Percentiles rank a stretch among this genome's conserved stretches.
These are phyloP conservation scores for Calonectris borealis DNA, from an alignment of 2,113 vertebrate species.

Conservation along the genomic window DNA sequence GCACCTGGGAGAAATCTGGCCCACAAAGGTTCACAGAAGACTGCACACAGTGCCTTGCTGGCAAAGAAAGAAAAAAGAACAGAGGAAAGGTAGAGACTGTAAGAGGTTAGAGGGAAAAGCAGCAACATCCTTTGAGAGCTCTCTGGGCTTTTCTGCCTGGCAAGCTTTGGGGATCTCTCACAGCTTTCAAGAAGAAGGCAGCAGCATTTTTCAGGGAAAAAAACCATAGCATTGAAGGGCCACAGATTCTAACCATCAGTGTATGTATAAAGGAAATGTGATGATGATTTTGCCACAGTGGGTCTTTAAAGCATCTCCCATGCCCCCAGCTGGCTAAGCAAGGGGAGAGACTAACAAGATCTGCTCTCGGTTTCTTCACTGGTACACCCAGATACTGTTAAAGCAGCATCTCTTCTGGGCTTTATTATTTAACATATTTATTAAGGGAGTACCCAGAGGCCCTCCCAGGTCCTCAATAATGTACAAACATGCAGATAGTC, in stretches of 20 bases:
- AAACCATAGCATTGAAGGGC: not conserved
- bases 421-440: not conserved
- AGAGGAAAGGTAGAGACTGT: constrained; percentile 32
- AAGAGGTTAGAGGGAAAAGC: constrained; percentile 43
- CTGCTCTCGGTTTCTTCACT: not conserved
- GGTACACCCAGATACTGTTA: not conserved
- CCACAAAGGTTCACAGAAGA: constrained; percentile 66
- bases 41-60: constrained; percentile 47
- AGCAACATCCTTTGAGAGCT: constrained; percentile 55
- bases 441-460: not conserved
- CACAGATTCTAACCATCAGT: not conserved
- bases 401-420: not conserved
- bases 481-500: not conserved
- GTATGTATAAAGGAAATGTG: not conserved
- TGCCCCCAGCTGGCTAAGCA: not conserved
- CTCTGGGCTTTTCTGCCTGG: not conserved
- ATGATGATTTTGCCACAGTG: not conserved
- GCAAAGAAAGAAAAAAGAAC: constrained; percentile 49
- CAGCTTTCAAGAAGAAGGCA: not conserved
- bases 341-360: not conserved
- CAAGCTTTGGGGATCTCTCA: constrained; percentile 28
- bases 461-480: not conserved
- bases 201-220: not conserved
- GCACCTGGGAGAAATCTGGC: constrained; percentile 58
- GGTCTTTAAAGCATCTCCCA: not conserved